Evolutionary conservation across 2,888 invertebrate species (phyloP).

Genomic region (Rotaria macrura): DNA sequence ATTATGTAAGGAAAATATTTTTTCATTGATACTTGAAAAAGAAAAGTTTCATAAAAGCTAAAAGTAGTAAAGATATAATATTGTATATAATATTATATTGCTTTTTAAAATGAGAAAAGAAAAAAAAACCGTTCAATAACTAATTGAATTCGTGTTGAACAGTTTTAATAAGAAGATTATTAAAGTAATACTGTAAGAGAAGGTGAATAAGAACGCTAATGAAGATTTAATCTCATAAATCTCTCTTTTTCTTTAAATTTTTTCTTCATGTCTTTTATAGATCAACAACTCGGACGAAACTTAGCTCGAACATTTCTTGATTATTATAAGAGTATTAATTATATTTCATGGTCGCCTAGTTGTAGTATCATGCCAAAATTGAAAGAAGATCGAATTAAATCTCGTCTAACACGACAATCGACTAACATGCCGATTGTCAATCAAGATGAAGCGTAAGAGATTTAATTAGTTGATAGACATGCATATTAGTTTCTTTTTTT

Average conservation of each 20-base stretch:
- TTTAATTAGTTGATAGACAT: neutral
- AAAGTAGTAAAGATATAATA: neutral
- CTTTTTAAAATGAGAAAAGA: neutral
- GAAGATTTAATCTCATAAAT: neutral
- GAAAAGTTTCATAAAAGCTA: neutral
- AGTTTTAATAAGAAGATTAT: neutral
- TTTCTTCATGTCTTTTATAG: constrained; percentile 48
- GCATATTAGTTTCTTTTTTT: neutral
- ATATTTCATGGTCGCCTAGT: constrained; percentile 24
- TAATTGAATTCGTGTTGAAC: neutral
- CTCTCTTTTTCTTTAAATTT: neutral
- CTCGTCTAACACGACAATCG: neutral
- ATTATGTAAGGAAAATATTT: constrained; percentile 26
- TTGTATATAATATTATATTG: neutral
- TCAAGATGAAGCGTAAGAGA: neutral
- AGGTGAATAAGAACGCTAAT: neutral
- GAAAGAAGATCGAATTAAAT: constrained; percentile 20
- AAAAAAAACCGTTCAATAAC: neutral
- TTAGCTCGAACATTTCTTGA: constrained; percentile 66
- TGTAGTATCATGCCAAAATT: constrained; percentile 27
- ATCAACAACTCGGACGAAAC: constrained; percentile 68
- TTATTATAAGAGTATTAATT: constrained; percentile 61
- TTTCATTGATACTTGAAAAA: neutral
- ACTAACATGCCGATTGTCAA: neutral
- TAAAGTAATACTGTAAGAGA: neutral